A percentile compares a stretch with the other conserved stretches of the same genome.
Evolutionary conservation across 2,113 vertebrate genomes (phyloP).

Genomic region (Xiphophorus hellerii): DNA sequence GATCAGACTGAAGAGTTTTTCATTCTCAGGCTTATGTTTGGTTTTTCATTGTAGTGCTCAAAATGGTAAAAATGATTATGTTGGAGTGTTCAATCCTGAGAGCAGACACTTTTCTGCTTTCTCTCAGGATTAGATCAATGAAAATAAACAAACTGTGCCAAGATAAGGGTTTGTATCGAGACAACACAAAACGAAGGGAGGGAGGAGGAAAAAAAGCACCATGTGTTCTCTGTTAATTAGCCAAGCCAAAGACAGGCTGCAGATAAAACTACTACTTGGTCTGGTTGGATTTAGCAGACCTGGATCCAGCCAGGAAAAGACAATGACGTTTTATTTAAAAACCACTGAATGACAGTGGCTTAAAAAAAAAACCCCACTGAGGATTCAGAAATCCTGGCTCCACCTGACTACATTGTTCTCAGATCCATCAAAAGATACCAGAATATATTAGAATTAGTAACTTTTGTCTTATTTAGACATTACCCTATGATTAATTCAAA

Average conservation of each 20-base stretch:
- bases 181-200: slow-evolving; percentile 2
- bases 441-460: too few species aligned
- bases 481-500: too few species aligned
- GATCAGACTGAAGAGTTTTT: slow-evolving; percentile 38
- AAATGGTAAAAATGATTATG: slow-evolving; percentile 50
- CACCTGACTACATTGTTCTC: not conserved
- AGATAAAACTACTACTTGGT: slow-evolving; percentile 43
- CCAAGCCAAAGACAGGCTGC: slow-evolving; percentile 29
- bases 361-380: not conserved
- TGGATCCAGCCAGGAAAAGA: slow-evolving; percentile 9
- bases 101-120: slow-evolving; percentile 11
- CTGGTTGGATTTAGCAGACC: slow-evolving; percentile 40
- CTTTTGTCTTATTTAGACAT: too few species aligned
- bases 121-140: slow-evolving; percentile 51
- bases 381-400: not conserved
- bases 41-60: slow-evolving; percentile 5
- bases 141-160: slow-evolving; percentile 54
- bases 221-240: slow-evolving; percentile 59
- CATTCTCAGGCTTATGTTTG: slow-evolving; percentile 13
- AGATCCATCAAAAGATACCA: too few species aligned
- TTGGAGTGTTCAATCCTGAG: slow-evolving; percentile 30
- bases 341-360: not conserved
- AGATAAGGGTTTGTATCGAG: slow-evolving; percentile 50
- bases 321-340: not conserved
- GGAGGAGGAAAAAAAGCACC: not conserved